Percentiles rank a stretch among this genome's conserved stretches.
phyloP scores from a whole-genome alignment of 1,140 invertebrate species.

The Nasonia giraulti region DNA sequence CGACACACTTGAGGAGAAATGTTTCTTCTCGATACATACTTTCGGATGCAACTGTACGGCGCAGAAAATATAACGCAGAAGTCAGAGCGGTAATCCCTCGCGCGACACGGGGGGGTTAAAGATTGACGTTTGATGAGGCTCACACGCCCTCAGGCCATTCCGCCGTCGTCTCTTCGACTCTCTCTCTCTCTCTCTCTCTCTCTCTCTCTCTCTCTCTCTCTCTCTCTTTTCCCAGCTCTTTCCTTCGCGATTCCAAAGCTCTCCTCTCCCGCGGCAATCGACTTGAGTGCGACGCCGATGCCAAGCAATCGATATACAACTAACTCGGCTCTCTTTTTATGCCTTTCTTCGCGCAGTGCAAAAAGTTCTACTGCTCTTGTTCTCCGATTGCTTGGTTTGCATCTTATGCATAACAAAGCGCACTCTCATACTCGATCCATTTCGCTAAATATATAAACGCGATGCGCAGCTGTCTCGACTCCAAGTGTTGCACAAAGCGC shows the following conservation, averaged over 20 bases:
- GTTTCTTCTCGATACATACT: background rate
- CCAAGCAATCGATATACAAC: background rate
- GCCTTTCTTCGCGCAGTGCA: no score
- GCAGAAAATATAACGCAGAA: no score
- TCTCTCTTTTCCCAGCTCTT: background rate
- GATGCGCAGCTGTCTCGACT: no score
- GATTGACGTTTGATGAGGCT: conserved; percentile 22
- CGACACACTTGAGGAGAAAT: background rate
- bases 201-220: background rate
- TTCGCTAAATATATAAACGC: background rate
- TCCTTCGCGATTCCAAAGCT: background rate
- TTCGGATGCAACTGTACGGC: background rate
- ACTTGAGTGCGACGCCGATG: conserved; percentile 6
- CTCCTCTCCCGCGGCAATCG: background rate
- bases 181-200: background rate
- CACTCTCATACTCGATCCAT: background rate
- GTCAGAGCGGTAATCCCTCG: background rate
- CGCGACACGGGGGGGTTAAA: background rate
- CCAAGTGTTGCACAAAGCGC: background rate
- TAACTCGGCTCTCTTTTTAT: background rate
- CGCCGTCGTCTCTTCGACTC: background rate
- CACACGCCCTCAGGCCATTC: conserved; percentile 11
- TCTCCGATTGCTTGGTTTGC: no score
- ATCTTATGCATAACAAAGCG: background rate
- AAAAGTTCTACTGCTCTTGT: no score